These are phyloP conservation scores for Eurystomus glaucurus DNA, from an alignment of 2,797 vertebrate species.

Conservation along the genomic window DNA sequence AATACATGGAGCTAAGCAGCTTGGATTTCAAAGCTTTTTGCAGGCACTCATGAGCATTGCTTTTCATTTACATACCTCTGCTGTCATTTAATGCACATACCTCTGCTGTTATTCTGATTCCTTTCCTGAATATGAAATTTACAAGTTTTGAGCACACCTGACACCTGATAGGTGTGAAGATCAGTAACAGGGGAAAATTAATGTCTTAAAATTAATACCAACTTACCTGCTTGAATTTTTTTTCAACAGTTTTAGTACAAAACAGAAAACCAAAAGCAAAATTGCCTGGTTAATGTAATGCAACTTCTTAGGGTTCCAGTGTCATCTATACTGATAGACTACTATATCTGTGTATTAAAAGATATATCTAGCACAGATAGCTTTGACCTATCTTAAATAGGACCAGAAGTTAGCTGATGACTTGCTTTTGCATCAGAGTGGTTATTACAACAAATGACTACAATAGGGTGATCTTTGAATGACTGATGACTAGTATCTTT, in stretches of 20 bases:
- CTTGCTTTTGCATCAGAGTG: neutral
- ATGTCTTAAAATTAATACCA: neutral
- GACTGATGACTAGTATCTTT: neutral
- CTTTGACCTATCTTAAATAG: neutral
- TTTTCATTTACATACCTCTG: neutral
- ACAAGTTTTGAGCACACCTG: neutral
- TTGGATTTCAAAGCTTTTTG: neutral
- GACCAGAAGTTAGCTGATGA: neutral
- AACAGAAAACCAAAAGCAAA: neutral
- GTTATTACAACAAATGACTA: neutral
- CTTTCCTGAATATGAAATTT: neutral
- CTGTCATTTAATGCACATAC: neutral
- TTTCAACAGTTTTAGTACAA: neutral
- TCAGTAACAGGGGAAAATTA: neutral
- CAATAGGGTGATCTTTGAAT: neutral
- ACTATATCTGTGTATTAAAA: neutral
- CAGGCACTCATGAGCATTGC: neutral
- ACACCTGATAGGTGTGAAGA: neutral
- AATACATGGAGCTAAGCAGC: neutral
- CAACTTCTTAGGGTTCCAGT: fast-evolving
- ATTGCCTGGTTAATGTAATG: neutral
- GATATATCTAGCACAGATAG: neutral
- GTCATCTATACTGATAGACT: neutral
- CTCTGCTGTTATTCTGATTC: neutral
- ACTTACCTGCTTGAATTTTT: neutral